These are phyloP conservation scores for Rhagium mordax DNA, from an alignment of 2,888 invertebrate species.

Conservation along the genomic window DNA sequence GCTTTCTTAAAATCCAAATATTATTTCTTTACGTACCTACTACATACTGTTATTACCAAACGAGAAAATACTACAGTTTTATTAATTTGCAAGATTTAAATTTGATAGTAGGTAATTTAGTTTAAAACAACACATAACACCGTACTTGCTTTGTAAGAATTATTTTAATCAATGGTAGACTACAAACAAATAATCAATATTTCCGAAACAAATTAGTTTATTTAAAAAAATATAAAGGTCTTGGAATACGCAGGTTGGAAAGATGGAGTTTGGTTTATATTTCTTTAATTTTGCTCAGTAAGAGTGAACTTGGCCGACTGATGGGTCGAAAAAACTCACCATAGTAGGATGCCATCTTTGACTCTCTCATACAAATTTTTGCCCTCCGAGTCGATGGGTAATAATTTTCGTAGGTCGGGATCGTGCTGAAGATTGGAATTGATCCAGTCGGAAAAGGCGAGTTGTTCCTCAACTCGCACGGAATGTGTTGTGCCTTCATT, in stretches of 20 bases:
- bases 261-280: no score
- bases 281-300: no score
- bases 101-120: neutral
- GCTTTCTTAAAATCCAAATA: slow-evolving; percentile 14
- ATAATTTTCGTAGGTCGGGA: slow-evolving; percentile 88
- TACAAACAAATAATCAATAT: no score
- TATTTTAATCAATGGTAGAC: no score
- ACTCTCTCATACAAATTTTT: slow-evolving; percentile 93
- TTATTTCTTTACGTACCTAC: no score
- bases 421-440: slow-evolving; percentile 94
- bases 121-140: no score
- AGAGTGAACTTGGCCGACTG: no score
- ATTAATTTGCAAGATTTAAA: neutral
- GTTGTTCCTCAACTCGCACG: slow-evolving; percentile 93
- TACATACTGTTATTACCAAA: no score
- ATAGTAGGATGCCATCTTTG: slow-evolving; percentile 95
- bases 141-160: no score
- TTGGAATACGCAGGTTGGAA: no score
- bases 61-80: neutral
- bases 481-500: slow-evolving; percentile 98
- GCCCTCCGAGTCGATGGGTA: slow-evolving; percentile 95
- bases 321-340: slow-evolving; percentile 81
- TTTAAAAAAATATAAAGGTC: no score
- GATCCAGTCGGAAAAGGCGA: slow-evolving; percentile 99
- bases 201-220: no score